A percentile compares a stretch with the other conserved stretches of the same genome.
Conservation (phyloP, 2,888 invertebrate genomes). For the Diaperis boleti region DNA sequence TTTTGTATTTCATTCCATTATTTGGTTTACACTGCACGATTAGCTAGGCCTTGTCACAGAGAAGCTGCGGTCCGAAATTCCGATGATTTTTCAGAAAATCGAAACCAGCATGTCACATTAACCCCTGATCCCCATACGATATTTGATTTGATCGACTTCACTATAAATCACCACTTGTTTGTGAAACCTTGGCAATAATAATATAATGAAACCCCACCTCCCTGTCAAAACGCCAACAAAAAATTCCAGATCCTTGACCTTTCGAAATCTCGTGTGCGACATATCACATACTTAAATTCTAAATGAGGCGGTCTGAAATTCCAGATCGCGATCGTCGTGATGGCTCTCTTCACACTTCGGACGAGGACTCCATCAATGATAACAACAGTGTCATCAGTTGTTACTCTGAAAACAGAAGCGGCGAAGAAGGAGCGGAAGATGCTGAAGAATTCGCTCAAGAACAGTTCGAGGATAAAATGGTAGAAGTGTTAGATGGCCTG, state of each 20-base stretch:
- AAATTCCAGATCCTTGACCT: too few species aligned
- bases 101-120: too few species aligned
- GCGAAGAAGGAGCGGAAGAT: constrained; percentile 65
- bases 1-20: too few species aligned
- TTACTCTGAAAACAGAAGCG: constrained; percentile 80
- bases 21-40: too few species aligned
- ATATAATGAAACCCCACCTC: neutral
- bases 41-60: too few species aligned
- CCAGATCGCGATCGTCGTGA: constrained; percentile 54
- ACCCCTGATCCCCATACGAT: too few species aligned
- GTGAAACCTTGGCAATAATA: neutral
- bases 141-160: too few species aligned
- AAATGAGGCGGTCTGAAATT: constrained; percentile 18
- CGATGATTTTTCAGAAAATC: too few species aligned
- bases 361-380: constrained; percentile 81
- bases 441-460: constrained; percentile 75
- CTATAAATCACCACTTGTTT: neutral
- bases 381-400: constrained; percentile 86
- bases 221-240: neutral
- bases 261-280: constrained; percentile 8
- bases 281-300: neutral
- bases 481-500: constrained; percentile 88
- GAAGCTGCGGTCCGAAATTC: too few species aligned
- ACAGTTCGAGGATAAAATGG: constrained; percentile 87
- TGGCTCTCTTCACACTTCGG: constrained; percentile 63